Conservation (phyloP, 2,797 vertebrate genomes). For the Sciaenops ocellatus region DNA sequence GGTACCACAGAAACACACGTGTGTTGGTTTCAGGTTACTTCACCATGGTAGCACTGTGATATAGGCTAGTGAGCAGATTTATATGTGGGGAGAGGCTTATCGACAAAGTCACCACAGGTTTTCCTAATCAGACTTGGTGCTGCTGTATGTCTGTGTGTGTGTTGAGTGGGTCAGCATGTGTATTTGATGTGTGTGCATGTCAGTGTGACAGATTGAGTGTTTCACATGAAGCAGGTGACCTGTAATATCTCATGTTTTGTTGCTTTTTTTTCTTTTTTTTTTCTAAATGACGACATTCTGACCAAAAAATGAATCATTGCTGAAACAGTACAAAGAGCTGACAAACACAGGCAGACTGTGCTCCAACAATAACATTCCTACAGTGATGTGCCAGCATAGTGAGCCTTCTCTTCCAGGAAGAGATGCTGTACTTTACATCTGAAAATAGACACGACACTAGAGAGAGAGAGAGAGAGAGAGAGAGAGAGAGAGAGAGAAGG, state of each 20-base stretch:
- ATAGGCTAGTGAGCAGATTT: slow-evolving; percentile 44
- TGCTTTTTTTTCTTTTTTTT: background rate
- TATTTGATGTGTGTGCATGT: slow-evolving; percentile 12
- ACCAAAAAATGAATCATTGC: background rate
- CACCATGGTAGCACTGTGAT: slow-evolving; percentile 49
- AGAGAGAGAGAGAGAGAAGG: too few species aligned
- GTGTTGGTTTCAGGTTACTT: slow-evolving; percentile 52
- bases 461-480: too few species aligned
- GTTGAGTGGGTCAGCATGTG: background rate
- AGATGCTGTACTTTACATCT: background rate
- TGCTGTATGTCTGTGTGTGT: slow-evolving; percentile 6
- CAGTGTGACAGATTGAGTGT: slow-evolving; percentile 3
- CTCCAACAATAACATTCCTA: background rate
- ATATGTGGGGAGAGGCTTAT: slow-evolving; percentile 21
- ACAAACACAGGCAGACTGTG: background rate
- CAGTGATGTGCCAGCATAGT: background rate
- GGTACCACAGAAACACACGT: slow-evolving; percentile 22
- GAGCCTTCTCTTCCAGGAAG: background rate
- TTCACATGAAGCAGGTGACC: slow-evolving; percentile 12
- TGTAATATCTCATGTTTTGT: background rate
- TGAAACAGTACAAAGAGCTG: background rate
- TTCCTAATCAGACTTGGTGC: slow-evolving; percentile 25
- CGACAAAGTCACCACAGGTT: slow-evolving; percentile 61
- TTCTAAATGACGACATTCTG: background rate
- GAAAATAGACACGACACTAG: too few species aligned